Percentiles rank a stretch among this genome's conserved stretches.
Conservation (phyloP, 2,797 vertebrate genomes). For the Buceros bicornis region DNA sequence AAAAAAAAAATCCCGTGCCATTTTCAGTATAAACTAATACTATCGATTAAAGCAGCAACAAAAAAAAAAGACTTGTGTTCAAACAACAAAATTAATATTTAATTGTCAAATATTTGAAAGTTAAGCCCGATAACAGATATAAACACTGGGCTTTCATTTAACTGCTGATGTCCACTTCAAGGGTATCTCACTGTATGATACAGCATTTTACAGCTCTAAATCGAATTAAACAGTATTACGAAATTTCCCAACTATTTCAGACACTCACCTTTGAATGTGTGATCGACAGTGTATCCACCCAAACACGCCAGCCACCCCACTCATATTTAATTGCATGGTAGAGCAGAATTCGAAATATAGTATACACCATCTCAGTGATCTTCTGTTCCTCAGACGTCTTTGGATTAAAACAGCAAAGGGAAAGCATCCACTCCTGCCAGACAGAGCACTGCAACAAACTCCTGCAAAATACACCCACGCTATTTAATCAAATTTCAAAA, state of each 20-base stretch:
- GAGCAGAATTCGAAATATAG: slow-evolving; percentile 96
- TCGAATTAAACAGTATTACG: background rate
- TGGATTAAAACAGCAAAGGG: slow-evolving; percentile 93
- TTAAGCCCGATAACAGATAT: background rate
- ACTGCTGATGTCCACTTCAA: background rate
- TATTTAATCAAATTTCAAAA: background rate
- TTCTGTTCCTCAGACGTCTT: slow-evolving; percentile 94
- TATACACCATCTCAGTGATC: slow-evolving; percentile 98
- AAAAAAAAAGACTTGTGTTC: background rate
- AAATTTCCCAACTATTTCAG: slow-evolving; percentile 16
- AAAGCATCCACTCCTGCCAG: slow-evolving; percentile 99
- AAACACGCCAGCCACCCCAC: slow-evolving; percentile 99
- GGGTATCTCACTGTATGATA: background rate
- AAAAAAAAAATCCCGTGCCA: too few species aligned
- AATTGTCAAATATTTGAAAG: background rate
- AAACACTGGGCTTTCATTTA: background rate
- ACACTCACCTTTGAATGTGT: slow-evolving; percentile 96
- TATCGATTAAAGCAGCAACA: background rate
- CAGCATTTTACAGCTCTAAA: background rate
- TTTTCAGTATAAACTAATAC: background rate
- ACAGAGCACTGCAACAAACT: slow-evolving; percentile 98
- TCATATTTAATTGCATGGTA: slow-evolving; percentile 98
- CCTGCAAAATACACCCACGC: slow-evolving; percentile 78
- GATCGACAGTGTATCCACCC: slow-evolving; percentile 98
- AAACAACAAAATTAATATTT: background rate